Conservation (phyloP, 1,140 invertebrate species). For the Paraescarpia echinospica region DNA sequence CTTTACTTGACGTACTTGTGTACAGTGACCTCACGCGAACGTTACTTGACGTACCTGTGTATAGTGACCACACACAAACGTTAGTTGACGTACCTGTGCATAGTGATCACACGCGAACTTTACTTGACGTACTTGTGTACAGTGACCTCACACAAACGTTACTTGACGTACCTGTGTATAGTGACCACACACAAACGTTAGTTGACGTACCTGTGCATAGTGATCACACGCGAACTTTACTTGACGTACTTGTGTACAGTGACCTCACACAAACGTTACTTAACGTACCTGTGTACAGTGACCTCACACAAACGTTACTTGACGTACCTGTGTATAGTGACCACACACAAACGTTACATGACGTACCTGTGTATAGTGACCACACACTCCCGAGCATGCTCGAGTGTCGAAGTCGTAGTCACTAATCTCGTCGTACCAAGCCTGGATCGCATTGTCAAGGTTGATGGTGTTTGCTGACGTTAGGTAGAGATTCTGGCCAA, state of each 20-base stretch:
- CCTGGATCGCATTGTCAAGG: background rate
- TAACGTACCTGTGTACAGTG: no score
- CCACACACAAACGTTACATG: background rate
- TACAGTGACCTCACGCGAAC: background rate
- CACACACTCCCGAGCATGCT: background rate
- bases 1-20: background rate
- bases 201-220: no score
- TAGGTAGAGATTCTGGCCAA: constrained; percentile 3
- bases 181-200: no score
- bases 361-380: constrained; percentile 6
- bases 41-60: no score
- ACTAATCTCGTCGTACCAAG: background rate
- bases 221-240: no score
- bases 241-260: background rate
- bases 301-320: background rate
- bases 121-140: no score
- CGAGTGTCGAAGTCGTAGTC: constrained; percentile 4
- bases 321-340: background rate
- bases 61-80: background rate
- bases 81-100: background rate
- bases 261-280: no score
- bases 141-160: background rate
- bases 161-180: no score
- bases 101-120: background rate
- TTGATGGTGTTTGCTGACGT: background rate